Evolutionary conservation across 2,888 invertebrate species (phyloP).

Genomic region (Euphydryas editha): DNA sequence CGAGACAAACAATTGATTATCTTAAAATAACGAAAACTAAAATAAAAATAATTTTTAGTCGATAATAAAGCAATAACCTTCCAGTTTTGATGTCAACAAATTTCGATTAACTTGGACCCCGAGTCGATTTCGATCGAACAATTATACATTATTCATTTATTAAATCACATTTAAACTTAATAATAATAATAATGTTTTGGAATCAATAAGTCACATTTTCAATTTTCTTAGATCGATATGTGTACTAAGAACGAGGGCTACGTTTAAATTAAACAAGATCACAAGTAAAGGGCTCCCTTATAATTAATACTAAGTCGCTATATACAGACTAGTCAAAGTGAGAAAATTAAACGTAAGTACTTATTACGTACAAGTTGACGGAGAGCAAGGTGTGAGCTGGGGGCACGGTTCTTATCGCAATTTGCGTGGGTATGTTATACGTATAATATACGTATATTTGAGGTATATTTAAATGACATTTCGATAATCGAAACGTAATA

Average conservation of each 20-base stretch:
- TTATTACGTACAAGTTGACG: background rate
- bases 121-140: background rate
- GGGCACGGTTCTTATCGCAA: no score
- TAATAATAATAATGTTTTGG: background rate
- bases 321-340: background rate
- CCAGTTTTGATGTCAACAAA: background rate
- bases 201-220: background rate
- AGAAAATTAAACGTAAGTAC: background rate
- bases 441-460: no score
- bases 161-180: conserved; percentile 9
- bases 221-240: background rate
- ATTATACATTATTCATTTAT: background rate
- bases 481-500: no score
- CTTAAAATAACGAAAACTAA: background rate
- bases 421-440: no score
- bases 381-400: no score
- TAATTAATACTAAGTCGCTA: background rate
- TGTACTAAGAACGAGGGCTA: background rate
- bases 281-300: background rate
- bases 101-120: background rate
- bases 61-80: background rate
- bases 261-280: background rate
- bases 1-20: background rate
- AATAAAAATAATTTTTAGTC: background rate
- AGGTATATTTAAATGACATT: no score